Evolutionary conservation across 2,113 vertebrate genomes (phyloP).

Genomic region (Penelope pileata): DNA sequence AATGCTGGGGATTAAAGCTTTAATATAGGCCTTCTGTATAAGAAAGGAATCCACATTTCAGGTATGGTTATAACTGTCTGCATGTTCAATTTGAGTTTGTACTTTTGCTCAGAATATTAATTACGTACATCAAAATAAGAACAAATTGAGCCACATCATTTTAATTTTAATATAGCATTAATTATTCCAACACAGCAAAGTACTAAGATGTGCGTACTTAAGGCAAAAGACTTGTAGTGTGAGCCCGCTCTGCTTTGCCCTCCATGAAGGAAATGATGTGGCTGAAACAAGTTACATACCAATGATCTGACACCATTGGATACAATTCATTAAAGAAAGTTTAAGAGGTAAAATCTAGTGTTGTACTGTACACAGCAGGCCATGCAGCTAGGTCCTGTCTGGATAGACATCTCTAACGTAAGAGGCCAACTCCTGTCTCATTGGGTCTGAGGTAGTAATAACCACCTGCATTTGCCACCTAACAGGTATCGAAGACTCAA

Average conservation of each 20-base stretch:
- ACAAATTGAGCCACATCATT: neutral
- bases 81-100: neutral
- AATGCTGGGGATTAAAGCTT: neutral
- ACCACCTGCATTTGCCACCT: neutral
- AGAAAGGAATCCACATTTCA: neutral
- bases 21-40: neutral
- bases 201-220: neutral
- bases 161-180: neutral
- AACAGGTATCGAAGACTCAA: neutral
- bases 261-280: neutral
- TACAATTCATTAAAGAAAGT: neutral
- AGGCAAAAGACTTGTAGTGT: neutral
- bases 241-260: neutral
- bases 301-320: neutral
- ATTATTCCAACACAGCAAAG: neutral
- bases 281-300: neutral
- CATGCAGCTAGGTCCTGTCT: neutral
- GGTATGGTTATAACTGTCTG: neutral
- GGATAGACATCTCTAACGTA: neutral
- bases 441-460: neutral
- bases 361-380: neutral
- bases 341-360: neutral
- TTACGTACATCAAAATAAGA: neutral
- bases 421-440: neutral
- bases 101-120: neutral